Evolutionary conservation across 2,888 invertebrate genomes (phyloP).

Genomic region (Antheraea yamamai): DNA sequence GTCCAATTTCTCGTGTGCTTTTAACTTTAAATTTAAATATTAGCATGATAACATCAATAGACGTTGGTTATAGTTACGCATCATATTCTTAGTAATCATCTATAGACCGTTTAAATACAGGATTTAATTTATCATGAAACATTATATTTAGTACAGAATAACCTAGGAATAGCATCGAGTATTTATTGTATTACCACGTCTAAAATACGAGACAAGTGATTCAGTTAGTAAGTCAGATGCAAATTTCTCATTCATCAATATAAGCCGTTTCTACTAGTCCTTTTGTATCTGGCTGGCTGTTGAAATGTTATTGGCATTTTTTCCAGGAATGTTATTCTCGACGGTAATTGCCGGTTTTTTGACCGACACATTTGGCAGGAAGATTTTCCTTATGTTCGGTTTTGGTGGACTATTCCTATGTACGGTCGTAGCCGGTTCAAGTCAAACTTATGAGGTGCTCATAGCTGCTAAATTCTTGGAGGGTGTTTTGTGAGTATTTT

Average conservation of each 20-base stretch:
- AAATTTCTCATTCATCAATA: background rate
- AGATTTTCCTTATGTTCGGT: conserved; percentile 55
- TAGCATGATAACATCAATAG: no score
- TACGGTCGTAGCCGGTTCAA: conserved; percentile 51
- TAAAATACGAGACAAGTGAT: background rate
- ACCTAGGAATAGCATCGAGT: background rate
- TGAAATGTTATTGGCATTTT: background rate
- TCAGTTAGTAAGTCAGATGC: background rate
- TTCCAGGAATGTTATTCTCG: conserved; percentile 65
- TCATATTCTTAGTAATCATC: no score
- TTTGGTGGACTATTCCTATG: conserved; percentile 54
- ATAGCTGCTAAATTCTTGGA: conserved; percentile 61
- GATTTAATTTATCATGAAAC: no score
- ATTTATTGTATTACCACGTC: background rate
- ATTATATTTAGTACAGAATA: no score
- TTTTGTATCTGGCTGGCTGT: background rate
- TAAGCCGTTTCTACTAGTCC: background rate
- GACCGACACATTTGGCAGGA: conserved; percentile 67
- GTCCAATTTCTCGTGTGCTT: no score
- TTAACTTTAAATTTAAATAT: no score
- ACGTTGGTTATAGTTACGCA: no score
- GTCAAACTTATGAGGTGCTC: conserved; percentile 58
- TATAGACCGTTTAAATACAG: no score
- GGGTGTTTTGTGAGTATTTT: conserved; percentile 62
- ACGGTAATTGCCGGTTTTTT: conserved; percentile 62